phyloP scores from a whole-genome alignment of 2,797 vertebrate genomes.

The Phylloscopus collybita region DNA sequence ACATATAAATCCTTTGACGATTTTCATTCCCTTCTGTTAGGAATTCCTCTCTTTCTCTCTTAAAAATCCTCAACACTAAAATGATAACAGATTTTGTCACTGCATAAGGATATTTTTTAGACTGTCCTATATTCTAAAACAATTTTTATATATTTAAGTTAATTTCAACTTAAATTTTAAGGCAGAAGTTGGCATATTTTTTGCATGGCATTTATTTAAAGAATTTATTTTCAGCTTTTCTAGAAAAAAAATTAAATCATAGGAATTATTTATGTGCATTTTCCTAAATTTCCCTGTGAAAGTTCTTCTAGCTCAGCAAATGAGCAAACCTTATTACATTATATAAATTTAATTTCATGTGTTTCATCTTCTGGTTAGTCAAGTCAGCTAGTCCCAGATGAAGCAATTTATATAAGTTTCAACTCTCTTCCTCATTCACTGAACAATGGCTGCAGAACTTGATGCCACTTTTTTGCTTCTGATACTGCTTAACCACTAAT shows the following conservation, averaged over 20 bases:
- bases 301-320: background rate
- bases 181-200: background rate
- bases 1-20: background rate
- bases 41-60: background rate
- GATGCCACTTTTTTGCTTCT: background rate
- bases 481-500: background rate
- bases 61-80: background rate
- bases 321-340: background rate
- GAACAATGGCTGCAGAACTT: background rate
- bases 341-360: background rate
- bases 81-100: background rate
- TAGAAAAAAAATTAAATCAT: background rate
- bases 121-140: background rate
- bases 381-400: background rate
- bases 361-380: background rate
- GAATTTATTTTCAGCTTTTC: background rate
- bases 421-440: background rate
- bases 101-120: background rate
- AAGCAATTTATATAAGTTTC: background rate
- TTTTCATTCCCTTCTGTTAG: conserved; percentile 18
- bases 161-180: background rate
- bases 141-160: background rate
- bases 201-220: background rate
- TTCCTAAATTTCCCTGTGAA: background rate
- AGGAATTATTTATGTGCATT: background rate